phyloP scores from a whole-genome alignment of 1,140 invertebrate species.

The Eueides isabella region DNA sequence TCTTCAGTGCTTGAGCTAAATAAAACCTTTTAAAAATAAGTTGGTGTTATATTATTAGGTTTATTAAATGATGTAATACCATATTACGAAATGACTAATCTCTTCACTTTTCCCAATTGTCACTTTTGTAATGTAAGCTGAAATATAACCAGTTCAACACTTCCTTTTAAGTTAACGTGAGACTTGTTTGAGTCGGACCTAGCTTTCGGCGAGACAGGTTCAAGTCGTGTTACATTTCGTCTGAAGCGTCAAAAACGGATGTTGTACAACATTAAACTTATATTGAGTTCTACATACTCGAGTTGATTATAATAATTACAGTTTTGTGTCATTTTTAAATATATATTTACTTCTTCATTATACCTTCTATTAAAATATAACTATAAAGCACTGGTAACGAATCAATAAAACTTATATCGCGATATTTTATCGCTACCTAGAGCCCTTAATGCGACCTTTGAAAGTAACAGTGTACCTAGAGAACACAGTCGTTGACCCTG shows the following conservation, averaged over 20 bases:
- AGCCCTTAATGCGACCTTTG: conserved; percentile 69
- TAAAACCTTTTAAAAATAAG: too few relatives aligned
- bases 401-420: not conserved
- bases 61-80: not conserved
- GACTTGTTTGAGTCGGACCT: conserved; percentile 20
- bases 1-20: too few relatives aligned
- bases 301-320: not conserved
- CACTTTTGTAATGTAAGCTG: not conserved
- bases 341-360: not conserved
- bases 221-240: conserved; percentile 22
- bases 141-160: conserved; percentile 19
- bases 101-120: not conserved
- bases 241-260: conserved; percentile 21
- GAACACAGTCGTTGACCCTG: conserved; percentile 65
- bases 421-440: not conserved
- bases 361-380: not conserved
- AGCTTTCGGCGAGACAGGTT: conserved; percentile 24
- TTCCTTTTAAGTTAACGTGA: conserved; percentile 19
- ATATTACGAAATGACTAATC: not conserved
- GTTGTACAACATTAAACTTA: conserved; percentile 6
- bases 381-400: not conserved
- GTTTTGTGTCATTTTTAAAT: too few relatives aligned
- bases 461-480: conserved; percentile 75
- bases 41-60: not conserved
- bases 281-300: not conserved